phyloP scores from a whole-genome alignment of 2,888 invertebrate species.

The Leptinotarsa rubiginosa region DNA sequence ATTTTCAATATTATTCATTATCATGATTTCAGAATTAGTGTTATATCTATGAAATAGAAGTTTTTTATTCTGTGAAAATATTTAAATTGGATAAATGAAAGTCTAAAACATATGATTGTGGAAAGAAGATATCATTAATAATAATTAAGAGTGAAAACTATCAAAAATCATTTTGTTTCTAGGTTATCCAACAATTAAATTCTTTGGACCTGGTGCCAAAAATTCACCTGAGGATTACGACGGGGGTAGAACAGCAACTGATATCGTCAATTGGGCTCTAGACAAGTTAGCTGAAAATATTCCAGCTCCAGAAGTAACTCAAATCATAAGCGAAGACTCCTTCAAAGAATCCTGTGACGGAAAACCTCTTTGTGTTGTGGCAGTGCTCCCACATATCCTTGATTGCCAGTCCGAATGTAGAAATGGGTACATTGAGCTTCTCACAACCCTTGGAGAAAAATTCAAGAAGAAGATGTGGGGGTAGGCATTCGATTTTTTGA shows the following conservation, averaged over 20 bases:
- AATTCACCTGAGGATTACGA: slow-evolving; percentile 86
- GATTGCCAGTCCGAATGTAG: slow-evolving; percentile 96
- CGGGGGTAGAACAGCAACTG: slow-evolving; percentile 89
- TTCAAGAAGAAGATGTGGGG: slow-evolving; percentile 97
- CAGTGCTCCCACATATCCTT: slow-evolving; percentile 93
- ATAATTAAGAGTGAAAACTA: too few species aligned
- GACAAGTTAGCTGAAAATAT: slow-evolving; percentile 89
- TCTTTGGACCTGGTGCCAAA: slow-evolving; percentile 84
- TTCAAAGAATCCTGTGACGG: slow-evolving; percentile 85
- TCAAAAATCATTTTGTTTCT: not conserved
- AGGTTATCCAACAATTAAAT: slow-evolving; percentile 97
- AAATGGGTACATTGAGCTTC: slow-evolving; percentile 82
- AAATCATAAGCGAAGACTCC: slow-evolving; percentile 70
- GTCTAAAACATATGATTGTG: too few species aligned
- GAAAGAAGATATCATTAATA: too few species aligned
- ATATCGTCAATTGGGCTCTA: slow-evolving; percentile 91
- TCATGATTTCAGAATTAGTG: too few species aligned
- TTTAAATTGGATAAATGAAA: too few species aligned
- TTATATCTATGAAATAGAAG: too few species aligned
- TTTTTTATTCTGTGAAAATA: too few species aligned
- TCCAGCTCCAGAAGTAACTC: slow-evolving; percentile 86
- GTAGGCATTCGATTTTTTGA: slow-evolving; percentile 41
- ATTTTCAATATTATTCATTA: too few species aligned
- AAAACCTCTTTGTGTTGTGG: slow-evolving; percentile 90
- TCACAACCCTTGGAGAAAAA: slow-evolving; percentile 84